Evolutionary conservation across 1,140 invertebrate species (phyloP).

Genomic region (Teleopsis dalmanni): DNA sequence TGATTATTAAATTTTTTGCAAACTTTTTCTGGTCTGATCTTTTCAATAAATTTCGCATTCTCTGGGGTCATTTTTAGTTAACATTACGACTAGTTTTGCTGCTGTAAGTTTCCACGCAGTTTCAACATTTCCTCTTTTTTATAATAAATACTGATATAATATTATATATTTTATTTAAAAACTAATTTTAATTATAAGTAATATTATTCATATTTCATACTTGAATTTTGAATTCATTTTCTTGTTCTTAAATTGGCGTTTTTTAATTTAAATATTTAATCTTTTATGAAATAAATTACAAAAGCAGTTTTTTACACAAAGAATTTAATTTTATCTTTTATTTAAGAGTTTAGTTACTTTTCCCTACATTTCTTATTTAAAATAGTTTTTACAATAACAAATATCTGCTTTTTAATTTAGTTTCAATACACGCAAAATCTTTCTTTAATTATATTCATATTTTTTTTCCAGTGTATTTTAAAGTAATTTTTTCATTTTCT

Average conservation of each 20-base stretch:
- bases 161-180: too few relatives aligned
- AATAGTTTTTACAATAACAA: too few relatives aligned
- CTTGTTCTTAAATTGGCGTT: constrained; percentile 5
- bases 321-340: too few relatives aligned
- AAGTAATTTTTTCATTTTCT: too few relatives aligned
- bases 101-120: constrained; percentile 4
- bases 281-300: constrained; percentile 12
- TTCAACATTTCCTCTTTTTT: background rate
- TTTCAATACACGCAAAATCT: too few relatives aligned
- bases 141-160: constrained; percentile 1
- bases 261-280: constrained; percentile 3
- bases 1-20: constrained; percentile 6
- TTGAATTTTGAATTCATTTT: background rate
- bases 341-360: too few relatives aligned
- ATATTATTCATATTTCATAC: constrained; percentile 7
- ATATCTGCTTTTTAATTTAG: too few relatives aligned
- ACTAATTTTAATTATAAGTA: too few relatives aligned
- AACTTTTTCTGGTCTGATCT: constrained; percentile 7
- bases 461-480: too few relatives aligned
- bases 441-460: too few relatives aligned
- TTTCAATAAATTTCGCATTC: background rate
- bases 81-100: constrained; percentile 14
- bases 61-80: constrained; percentile 10
- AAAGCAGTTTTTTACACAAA: constrained; percentile 14
- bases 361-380: too few relatives aligned